Percentiles rank a stretch among this genome's conserved stretches.
These are phyloP conservation scores for Drosophila flavopinicola DNA, from an alignment of 2,888 invertebrate genomes.

Conservation along the genomic window DNA sequence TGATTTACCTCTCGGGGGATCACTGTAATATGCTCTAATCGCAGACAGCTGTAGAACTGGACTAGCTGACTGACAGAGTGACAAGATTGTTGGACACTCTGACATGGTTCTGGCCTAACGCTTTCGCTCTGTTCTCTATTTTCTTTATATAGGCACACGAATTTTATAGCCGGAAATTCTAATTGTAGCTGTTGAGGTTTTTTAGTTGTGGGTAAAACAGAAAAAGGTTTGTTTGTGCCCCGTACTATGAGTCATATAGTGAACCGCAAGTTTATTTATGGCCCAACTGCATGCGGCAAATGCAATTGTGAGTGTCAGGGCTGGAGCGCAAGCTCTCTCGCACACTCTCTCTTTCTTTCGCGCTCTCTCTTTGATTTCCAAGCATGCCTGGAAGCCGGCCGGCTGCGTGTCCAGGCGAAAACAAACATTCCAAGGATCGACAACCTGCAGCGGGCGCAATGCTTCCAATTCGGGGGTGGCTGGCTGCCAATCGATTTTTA, in stretches of 20 bases:
- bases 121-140: slow-evolving; percentile 43
- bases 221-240: slow-evolving; percentile 28
- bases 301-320: slow-evolving; percentile 30
- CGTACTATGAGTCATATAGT: slow-evolving; percentile 43
- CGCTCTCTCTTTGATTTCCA: background rate
- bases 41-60: slow-evolving; percentile 28
- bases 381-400: slow-evolving; percentile 45
- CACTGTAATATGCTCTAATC: slow-evolving; percentile 4
- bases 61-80: slow-evolving; percentile 26
- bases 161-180: slow-evolving; percentile 74
- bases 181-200: slow-evolving; percentile 64
- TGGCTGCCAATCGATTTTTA: slow-evolving; percentile 72
- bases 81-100: slow-evolving; percentile 19
- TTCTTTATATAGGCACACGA: slow-evolving; percentile 37
- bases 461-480: slow-evolving; percentile 45
- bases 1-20: background rate
- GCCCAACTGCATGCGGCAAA: slow-evolving; percentile 43
- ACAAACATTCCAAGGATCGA: slow-evolving; percentile 72
- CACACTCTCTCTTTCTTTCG: slow-evolving; percentile 2
- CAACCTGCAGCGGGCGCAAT: slow-evolving; percentile 59
- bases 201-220: slow-evolving; percentile 7
- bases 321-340: slow-evolving; percentile 1
- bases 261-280: slow-evolving; percentile 33
- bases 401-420: slow-evolving; percentile 39
- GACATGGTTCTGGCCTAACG: slow-evolving; percentile 75